These are phyloP conservation scores for Drosophila yakuba DNA, from an alignment of 1,140 invertebrate genomes.

Conservation along the genomic window DNA sequence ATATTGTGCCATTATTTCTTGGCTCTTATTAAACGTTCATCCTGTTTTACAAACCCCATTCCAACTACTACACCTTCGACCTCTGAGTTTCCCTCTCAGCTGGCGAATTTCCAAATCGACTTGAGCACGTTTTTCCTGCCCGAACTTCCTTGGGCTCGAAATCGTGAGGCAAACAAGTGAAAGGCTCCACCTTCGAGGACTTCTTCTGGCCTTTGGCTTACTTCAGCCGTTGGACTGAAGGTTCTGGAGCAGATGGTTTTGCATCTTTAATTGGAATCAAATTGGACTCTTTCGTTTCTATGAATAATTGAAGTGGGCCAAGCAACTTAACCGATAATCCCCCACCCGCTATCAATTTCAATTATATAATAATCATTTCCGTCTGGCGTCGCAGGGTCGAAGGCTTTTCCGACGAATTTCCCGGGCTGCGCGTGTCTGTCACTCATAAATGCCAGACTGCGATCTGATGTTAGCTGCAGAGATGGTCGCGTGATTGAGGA, in stretches of 20 bases:
- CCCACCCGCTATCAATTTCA: constrained; percentile 74
- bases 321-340: constrained; percentile 27
- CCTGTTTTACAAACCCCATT: not conserved
- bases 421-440: constrained; percentile 46
- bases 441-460: constrained; percentile 59
- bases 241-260: constrained; percentile 63
- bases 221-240: constrained; percentile 1
- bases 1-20: not conserved
- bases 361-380: constrained; percentile 82
- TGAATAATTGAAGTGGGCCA: constrained; percentile 73
- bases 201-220: constrained; percentile 47
- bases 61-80: not conserved
- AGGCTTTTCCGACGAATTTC: constrained; percentile 11
- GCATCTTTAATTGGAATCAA: constrained; percentile 80
- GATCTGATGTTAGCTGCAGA: constrained; percentile 14
- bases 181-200: constrained; percentile 33
- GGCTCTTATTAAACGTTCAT: not conserved
- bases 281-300: constrained; percentile 56
- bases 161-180: constrained; percentile 31
- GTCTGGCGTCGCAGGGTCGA: constrained; percentile 51
- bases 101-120: constrained; percentile 55
- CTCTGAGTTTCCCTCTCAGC: constrained; percentile 15
- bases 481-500: constrained; percentile 16
- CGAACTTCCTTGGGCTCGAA: constrained; percentile 28
- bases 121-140: constrained; percentile 62